A percentile compares a stretch with the other conserved stretches of the same genome.
Evolutionary conservation across 53 echinoderm and acorn worm genomes (phyloP).

Genomic region (Antedon mediterranea): DNA sequence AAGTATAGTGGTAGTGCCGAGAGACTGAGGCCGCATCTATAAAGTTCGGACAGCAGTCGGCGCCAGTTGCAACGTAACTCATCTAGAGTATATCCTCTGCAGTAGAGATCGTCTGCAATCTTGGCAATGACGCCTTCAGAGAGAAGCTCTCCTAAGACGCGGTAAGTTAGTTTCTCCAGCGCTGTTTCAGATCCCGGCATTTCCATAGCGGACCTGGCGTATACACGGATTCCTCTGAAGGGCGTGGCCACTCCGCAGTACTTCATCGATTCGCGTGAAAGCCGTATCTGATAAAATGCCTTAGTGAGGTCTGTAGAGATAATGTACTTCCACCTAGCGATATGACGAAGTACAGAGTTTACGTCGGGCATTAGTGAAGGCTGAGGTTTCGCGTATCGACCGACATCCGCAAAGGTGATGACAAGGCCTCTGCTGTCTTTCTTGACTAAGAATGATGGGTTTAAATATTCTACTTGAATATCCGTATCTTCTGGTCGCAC

Average conservation of each 20-base stretch:
- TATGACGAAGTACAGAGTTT: slow-evolving; percentile 18
- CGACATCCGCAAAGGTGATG: slow-evolving; percentile 3
- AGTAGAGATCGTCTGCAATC: slow-evolving; percentile 55
- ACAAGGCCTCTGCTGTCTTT: slow-evolving; percentile 8
- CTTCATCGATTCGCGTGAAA: not conserved
- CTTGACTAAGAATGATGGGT: slow-evolving; percentile 18
- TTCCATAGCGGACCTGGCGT: slow-evolving; percentile 24
- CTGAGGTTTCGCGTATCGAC: slow-evolving; percentile 16
- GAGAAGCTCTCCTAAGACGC: not conserved
- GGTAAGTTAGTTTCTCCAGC: slow-evolving; percentile 38
- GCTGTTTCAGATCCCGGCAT: slow-evolving; percentile 46
- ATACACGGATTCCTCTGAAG: slow-evolving; percentile 21
- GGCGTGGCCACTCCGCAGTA: slow-evolving; percentile 10
- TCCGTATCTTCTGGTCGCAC: slow-evolving; percentile 23
- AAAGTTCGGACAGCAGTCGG: slow-evolving; percentile 12
- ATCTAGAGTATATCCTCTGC: slow-evolving; percentile 27
- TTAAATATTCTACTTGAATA: slow-evolving; percentile 17
- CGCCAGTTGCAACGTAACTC: slow-evolving; percentile 30
- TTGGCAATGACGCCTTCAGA: slow-evolving; percentile 16
- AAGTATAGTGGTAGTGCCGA: too few species aligned
- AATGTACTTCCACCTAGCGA: slow-evolving; percentile 6
- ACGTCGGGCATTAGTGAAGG: slow-evolving; percentile 26
- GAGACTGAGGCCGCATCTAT: slow-evolving; percentile 10
- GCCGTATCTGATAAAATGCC: slow-evolving; percentile 3
- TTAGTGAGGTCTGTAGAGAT: slow-evolving; percentile 1